These are phyloP conservation scores for Heteromurus nitidus DNA, from an alignment of 2,888 invertebrate genomes.

Conservation along the genomic window DNA sequence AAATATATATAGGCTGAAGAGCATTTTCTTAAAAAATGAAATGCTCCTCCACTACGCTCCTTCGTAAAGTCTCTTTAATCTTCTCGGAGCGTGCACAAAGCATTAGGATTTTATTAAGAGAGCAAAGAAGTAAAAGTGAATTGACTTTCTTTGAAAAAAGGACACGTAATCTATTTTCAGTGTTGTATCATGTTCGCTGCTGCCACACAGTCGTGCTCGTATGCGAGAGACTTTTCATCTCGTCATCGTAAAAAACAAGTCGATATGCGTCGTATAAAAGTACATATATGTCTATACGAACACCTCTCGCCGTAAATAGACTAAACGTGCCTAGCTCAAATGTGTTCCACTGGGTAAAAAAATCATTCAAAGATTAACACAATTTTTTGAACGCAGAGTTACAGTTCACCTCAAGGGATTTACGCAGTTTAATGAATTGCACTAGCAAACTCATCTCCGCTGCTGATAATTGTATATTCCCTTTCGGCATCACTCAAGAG, in stretches of 20 bases:
- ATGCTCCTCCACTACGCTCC: neutral
- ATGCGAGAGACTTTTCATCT: neutral
- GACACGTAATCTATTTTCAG: constrained; percentile 32
- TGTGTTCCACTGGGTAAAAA: neutral
- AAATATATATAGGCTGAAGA: constrained; percentile 16
- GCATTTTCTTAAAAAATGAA: constrained; percentile 27
- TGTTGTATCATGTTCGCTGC: neutral
- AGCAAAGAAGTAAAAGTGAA: constrained; percentile 46
- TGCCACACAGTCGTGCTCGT: neutral
- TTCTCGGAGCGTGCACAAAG: constrained; percentile 23
- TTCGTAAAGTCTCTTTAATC: constrained; percentile 38
- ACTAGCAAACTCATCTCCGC: too few relatives aligned
- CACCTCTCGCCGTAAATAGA: too few relatives aligned
- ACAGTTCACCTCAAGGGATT: constrained; percentile 33
- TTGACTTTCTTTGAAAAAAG: constrained; percentile 34
- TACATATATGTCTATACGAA: neutral
- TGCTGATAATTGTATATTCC: constrained; percentile 25
- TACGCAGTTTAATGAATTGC: constrained; percentile 31
- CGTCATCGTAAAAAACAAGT: constrained; percentile 12
- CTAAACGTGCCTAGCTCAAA: too few relatives aligned
- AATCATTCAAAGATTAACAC: constrained; percentile 26
- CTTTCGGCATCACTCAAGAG: constrained; percentile 33
- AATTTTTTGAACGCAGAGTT: too few relatives aligned
- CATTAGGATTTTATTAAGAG: constrained; percentile 29
- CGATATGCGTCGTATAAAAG: neutral